These are phyloP conservation scores for Mythimna ferrago DNA, from an alignment of 2,888 invertebrate species.

Conservation along the genomic window DNA sequence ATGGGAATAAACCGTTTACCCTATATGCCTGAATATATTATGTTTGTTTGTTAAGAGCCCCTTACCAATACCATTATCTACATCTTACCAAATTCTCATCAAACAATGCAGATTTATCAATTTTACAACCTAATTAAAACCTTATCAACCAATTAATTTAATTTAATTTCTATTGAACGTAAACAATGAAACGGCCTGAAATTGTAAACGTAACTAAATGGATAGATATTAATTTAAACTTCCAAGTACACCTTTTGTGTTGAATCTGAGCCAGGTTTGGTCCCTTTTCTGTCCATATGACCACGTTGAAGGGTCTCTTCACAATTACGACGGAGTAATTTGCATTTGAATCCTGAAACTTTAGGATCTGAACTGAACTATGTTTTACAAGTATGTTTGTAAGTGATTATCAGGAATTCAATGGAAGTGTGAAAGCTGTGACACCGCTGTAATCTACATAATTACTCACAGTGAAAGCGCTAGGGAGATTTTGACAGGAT, in stretches of 20 bases:
- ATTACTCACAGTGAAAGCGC: too few species aligned
- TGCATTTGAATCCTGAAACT: slow-evolving; percentile 28
- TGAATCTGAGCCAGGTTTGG: slow-evolving; percentile 1
- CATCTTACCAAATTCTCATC: neutral
- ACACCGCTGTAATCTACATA: too few species aligned
- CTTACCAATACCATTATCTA: neutral
- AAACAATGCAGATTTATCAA: slow-evolving; percentile 7
- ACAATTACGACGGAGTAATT: slow-evolving; percentile 33
- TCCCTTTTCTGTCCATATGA: slow-evolving; percentile 38
- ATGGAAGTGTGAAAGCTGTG: neutral
- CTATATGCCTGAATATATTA: neutral
- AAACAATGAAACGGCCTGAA: neutral
- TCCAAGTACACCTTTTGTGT: slow-evolving; percentile 39
- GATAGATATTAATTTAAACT: slow-evolving; percentile 47
- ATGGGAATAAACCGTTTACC: too few species aligned
- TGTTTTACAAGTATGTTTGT: slow-evolving; percentile 15
- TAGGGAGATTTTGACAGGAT: too few species aligned
- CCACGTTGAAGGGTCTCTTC: slow-evolving; percentile 22
- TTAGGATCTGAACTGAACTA: slow-evolving; percentile 11
- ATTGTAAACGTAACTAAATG: slow-evolving; percentile 15
- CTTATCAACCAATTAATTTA: slow-evolving; percentile 32
- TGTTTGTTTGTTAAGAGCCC: neutral
- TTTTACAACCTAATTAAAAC: slow-evolving; percentile 13
- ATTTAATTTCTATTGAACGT: slow-evolving; percentile 12
- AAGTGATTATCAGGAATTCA: slow-evolving; percentile 16